These are phyloP conservation scores for Myotis daubentonii DNA, from an alignment of 2,797 vertebrate genomes.

Conservation along the genomic window DNA sequence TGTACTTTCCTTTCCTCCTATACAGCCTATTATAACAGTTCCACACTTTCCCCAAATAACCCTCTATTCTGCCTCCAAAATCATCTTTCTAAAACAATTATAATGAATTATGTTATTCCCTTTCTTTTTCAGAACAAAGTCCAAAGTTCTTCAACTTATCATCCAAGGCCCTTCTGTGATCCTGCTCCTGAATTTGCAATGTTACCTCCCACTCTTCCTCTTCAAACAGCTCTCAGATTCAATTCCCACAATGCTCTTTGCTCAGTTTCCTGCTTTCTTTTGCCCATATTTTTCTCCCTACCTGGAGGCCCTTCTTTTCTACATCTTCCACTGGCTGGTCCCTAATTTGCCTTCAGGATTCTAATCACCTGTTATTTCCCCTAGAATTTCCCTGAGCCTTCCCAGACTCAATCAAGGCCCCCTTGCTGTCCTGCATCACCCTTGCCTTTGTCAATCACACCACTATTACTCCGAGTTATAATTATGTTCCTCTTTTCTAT, in stretches of 20 bases:
- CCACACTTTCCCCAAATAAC: not conserved
- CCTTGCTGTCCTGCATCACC: not conserved
- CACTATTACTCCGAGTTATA: not conserved
- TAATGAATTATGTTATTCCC: not conserved
- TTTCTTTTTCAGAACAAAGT: not conserved
- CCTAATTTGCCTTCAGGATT: not conserved
- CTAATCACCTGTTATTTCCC: not conserved
- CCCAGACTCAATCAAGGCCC: not conserved
- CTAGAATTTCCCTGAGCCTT: not conserved
- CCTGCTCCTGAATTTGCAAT: not conserved
- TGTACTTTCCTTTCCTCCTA: not conserved
- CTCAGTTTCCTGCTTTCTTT: not conserved
- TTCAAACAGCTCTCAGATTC: not conserved
- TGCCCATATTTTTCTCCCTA: not conserved
- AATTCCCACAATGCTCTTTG: not conserved
- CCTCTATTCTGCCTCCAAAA: not conserved
- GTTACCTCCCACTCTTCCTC: not conserved
- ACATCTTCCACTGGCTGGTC: not conserved
- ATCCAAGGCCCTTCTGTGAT: not conserved
- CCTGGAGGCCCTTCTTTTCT: not conserved
- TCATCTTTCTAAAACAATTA: slow-evolving; percentile 7
- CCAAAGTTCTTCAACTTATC: not conserved
- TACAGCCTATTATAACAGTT: not conserved
- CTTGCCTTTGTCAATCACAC: not conserved
- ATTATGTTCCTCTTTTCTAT: not conserved